A percentile compares a stretch with the other conserved stretches of the same genome.
Conservation (phyloP, 2,113 vertebrate species). For the Poicephalus gulielmi region DNA sequence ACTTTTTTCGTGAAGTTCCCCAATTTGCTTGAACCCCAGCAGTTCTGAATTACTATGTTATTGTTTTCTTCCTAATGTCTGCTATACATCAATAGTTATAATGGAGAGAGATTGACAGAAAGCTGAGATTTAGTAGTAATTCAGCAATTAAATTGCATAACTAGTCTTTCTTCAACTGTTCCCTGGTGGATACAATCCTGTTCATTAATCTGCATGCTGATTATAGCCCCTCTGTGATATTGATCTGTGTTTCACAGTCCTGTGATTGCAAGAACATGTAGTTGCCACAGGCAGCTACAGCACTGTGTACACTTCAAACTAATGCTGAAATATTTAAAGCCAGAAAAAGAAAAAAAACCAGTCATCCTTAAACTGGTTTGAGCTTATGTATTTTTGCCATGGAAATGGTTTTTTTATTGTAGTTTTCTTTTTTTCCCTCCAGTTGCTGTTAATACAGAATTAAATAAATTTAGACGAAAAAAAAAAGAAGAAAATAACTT, state of each 20-base stretch:
- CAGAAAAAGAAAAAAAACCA: background rate
- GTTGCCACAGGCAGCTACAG: conserved; percentile 37
- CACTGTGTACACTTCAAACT: conserved; percentile 16
- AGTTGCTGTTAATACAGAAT: background rate
- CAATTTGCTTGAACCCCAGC: conserved; percentile 33
- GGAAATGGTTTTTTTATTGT: background rate
- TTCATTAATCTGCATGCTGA: conserved; percentile 83
- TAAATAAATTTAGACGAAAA: background rate
- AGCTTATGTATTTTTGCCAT: background rate
- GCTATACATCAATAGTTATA: conserved; percentile 70
- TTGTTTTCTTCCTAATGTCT: conserved; percentile 72
- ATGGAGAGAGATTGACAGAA: conserved; percentile 74
- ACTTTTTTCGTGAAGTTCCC: conserved; percentile 28
- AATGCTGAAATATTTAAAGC: conserved; percentile 32
- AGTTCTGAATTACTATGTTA: conserved; percentile 71
- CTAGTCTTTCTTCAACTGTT: conserved; percentile 74
- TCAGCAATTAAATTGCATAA: conserved; percentile 81
- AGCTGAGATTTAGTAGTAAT: conserved; percentile 74
- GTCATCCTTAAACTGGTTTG: background rate
- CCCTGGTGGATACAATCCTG: conserved; percentile 63
- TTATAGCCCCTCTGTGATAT: conserved; percentile 71
- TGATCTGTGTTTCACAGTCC: conserved; percentile 66
- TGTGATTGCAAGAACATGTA: conserved; percentile 57
- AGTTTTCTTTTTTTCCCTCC: background rate
- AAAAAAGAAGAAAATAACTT: background rate